Conservation (phyloP, 2,113 vertebrate species). For the Campylorhamphus procurvoides region DNA sequence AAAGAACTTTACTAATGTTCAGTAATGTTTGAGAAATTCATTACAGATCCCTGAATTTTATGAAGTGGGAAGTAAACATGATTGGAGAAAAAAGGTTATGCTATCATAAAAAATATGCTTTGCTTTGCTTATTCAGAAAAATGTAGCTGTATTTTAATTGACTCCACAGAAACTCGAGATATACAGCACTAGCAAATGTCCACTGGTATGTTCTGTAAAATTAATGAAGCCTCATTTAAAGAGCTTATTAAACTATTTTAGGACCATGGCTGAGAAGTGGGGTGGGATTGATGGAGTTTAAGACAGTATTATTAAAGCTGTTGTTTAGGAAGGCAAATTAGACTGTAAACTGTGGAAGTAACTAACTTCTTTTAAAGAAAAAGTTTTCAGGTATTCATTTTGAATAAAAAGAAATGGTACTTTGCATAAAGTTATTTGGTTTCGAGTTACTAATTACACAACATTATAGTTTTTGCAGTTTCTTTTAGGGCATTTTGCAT, state of each 20-base stretch:
- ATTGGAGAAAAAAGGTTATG: neutral
- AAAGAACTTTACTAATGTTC: neutral
- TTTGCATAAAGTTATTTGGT: neutral
- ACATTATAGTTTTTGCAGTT: neutral
- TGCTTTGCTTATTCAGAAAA: neutral
- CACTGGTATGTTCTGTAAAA: neutral
- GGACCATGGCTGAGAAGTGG: neutral
- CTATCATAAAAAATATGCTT: neutral
- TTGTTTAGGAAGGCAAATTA: neutral
- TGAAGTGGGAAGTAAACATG: conserved; percentile 1
- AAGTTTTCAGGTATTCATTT: neutral
- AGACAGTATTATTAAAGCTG: neutral
- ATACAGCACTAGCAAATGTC: neutral
- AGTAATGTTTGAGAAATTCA: neutral
- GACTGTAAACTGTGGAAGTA: neutral
- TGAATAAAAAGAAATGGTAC: neutral
- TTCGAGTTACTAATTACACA: neutral
- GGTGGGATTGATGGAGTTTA: neutral
- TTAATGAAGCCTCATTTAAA: conserved; percentile 23
- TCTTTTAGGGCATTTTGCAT: neutral
- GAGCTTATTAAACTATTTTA: neutral
- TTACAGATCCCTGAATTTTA: conserved; percentile 2
- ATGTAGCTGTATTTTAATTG: neutral
- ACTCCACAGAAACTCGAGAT: neutral
- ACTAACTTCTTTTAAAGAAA: neutral